A percentile compares a stretch with the other conserved stretches of the same genome.
Evolutionary conservation across 2,888 invertebrate species (phyloP).

Genomic region (Troilus luridus): DNA sequence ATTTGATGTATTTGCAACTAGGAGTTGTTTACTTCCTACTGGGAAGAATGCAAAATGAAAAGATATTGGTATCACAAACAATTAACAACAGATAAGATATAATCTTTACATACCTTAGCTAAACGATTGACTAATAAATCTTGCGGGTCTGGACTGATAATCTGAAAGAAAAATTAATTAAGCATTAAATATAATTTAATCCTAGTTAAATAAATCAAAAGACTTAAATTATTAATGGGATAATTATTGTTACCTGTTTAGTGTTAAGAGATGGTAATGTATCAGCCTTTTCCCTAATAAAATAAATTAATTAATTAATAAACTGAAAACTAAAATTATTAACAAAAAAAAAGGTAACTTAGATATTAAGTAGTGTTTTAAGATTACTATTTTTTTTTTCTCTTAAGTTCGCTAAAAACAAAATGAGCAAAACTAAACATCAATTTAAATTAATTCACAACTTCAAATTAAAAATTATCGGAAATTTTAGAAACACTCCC

Average conservation of each 20-base stretch:
- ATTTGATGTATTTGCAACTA: no score
- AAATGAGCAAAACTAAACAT: no score
- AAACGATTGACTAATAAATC: slow-evolving; percentile 63
- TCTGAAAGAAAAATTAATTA: slow-evolving; percentile 56
- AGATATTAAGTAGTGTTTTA: not conserved
- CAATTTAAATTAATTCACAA: no score
- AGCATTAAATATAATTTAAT: not conserved
- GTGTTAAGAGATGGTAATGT: slow-evolving; percentile 62
- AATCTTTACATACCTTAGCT: slow-evolving; percentile 63
- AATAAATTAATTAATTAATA: slow-evolving; percentile 55
- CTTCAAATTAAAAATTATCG: no score
- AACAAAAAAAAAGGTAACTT: not conserved
- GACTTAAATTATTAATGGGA: not conserved
- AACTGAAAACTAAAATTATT: not conserved
- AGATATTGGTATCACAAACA: not conserved
- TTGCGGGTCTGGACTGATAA: slow-evolving; percentile 58
- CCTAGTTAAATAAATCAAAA: not conserved
- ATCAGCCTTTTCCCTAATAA: slow-evolving; percentile 67
- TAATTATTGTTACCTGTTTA: slow-evolving; percentile 48
- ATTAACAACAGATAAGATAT: not conserved
- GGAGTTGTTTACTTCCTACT: not conserved
- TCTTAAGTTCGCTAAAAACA: no score
- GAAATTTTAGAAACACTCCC: no score
- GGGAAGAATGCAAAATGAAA: not conserved
- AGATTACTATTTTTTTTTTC: not conserved